Conservation (phyloP, 2,797 vertebrate species). For the Champsocephalus esox region DNA sequence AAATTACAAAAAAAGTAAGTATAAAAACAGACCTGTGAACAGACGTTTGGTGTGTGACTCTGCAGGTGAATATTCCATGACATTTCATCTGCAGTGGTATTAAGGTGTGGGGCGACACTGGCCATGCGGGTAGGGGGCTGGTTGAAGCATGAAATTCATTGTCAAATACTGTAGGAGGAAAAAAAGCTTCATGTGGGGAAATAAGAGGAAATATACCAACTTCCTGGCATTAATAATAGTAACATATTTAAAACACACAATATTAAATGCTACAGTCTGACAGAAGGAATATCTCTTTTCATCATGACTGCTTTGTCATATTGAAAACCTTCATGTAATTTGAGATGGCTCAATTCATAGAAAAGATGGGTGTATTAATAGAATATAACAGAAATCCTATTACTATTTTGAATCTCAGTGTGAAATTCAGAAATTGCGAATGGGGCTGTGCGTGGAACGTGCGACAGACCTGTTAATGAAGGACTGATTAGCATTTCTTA, state of each 20-base stretch:
- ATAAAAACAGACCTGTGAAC: constrained; percentile 2
- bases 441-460: constrained; percentile 22
- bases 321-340: constrained; percentile 61
- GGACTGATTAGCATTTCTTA: constrained; percentile 86
- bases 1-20: constrained; percentile 6
- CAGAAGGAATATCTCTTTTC: constrained; percentile 50
- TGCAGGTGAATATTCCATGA: constrained; percentile 67
- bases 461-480: constrained; percentile 78
- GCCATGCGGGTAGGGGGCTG: constrained; percentile 47
- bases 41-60: constrained; percentile 27
- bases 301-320: constrained; percentile 49
- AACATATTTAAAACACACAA: constrained; percentile 40
- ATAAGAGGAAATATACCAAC: constrained; percentile 48
- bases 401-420: constrained; percentile 66
- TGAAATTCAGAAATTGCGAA: constrained; percentile 73
- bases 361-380: constrained; percentile 68
- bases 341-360: constrained; percentile 59
- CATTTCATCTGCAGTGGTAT: constrained; percentile 65
- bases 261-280: constrained; percentile 47
- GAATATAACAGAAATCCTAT: constrained; percentile 70
- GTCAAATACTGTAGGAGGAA: constrained; percentile 50
- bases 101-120: constrained; percentile 54
- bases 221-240: constrained; percentile 36
- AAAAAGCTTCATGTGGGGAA: constrained; percentile 32
- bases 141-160: constrained; percentile 71